These are phyloP conservation scores for Actinostola sp. DNA, from an alignment of 92 coral and sea anemone genomes.

Conservation along the genomic window DNA sequence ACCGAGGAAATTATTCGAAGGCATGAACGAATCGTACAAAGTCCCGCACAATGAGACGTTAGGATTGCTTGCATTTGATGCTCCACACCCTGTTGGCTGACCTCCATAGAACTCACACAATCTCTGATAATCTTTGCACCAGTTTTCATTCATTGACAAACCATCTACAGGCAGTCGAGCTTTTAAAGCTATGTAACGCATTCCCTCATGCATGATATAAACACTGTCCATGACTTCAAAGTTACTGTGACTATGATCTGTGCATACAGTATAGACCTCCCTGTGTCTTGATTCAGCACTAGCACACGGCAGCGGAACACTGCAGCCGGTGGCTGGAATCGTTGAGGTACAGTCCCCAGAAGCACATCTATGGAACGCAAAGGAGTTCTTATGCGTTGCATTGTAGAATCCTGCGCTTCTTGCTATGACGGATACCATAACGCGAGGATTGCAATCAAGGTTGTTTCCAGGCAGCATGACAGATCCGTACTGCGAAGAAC, in stretches of 20 bases:
- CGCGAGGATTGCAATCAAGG: constrained; percentile 34
- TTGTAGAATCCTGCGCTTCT: constrained; percentile 38
- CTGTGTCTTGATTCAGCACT: constrained; percentile 22
- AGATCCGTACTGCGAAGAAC: constrained; percentile 43
- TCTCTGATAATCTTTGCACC: constrained; percentile 60
- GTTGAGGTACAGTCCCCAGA: constrained; percentile 16
- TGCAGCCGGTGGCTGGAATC: constrained; percentile 40
- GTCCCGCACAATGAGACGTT: constrained; percentile 26
- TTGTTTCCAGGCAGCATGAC: constrained; percentile 53
- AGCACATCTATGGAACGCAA: constrained; percentile 49
- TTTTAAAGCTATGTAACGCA: constrained; percentile 35
- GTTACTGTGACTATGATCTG: constrained; percentile 21
- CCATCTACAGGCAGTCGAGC: constrained; percentile 51
- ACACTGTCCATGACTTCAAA: constrained; percentile 48
- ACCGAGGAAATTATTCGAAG: constrained; percentile 27
- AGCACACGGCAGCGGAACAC: constrained; percentile 46
- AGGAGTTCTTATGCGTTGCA: constrained; percentile 38
- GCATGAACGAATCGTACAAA: constrained; percentile 38
- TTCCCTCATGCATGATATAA: constrained; percentile 2
- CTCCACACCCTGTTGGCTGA: constrained; percentile 51
- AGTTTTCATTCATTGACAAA: constrained; percentile 28
- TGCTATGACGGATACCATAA: constrained; percentile 36
- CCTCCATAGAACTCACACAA: constrained; percentile 49
- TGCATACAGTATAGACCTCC: constrained; percentile 62
- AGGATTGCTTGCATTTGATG: constrained; percentile 3